Evolutionary conservation across 2,888 invertebrate genomes (phyloP).

Genomic region (Hypselothyrea guttata): DNA sequence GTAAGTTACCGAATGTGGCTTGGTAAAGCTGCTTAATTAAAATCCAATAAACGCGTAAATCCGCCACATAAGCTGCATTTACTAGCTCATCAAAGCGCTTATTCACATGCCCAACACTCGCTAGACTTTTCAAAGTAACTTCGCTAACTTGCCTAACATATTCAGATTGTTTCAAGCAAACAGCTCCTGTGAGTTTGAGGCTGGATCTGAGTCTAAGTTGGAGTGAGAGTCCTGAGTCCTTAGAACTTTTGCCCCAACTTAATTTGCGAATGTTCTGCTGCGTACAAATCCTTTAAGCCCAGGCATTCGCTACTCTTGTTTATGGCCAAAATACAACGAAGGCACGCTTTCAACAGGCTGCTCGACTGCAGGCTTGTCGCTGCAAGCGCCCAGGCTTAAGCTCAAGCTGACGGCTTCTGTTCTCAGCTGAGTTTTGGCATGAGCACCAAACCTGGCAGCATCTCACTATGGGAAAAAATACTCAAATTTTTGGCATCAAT

Average conservation of each 20-base stretch:
- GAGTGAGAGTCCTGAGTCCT: not conserved
- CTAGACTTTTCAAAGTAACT: too few species aligned
- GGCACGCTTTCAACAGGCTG: constrained; percentile 37
- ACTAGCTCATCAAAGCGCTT: too few species aligned
- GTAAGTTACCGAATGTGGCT: too few species aligned
- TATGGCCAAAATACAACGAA: constrained; percentile 14
- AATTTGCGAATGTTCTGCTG: constrained; percentile 14
- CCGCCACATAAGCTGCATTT: not conserved
- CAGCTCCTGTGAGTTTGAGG: constrained; percentile 7
- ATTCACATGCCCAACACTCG: too few species aligned
- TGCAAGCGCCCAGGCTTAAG: constrained; percentile 13
- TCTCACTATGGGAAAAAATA: too few species aligned
- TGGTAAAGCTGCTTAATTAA: too few species aligned
- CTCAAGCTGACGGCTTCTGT: not conserved
- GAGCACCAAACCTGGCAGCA: too few species aligned
- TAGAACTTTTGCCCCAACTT: constrained; percentile 19
- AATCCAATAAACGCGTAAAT: too few species aligned
- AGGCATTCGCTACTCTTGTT: constrained; percentile 13
- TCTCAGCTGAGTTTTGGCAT: too few species aligned
- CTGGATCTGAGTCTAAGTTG: constrained; percentile 8
- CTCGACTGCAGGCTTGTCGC: constrained; percentile 23
- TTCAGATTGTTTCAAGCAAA: constrained; percentile 13
- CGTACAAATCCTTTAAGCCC: constrained; percentile 33
- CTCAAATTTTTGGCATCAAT: too few species aligned
- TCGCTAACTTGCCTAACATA: too few species aligned